phyloP scores from a whole-genome alignment of 2,797 vertebrate genomes.

The Pelochelys cantorii region DNA sequence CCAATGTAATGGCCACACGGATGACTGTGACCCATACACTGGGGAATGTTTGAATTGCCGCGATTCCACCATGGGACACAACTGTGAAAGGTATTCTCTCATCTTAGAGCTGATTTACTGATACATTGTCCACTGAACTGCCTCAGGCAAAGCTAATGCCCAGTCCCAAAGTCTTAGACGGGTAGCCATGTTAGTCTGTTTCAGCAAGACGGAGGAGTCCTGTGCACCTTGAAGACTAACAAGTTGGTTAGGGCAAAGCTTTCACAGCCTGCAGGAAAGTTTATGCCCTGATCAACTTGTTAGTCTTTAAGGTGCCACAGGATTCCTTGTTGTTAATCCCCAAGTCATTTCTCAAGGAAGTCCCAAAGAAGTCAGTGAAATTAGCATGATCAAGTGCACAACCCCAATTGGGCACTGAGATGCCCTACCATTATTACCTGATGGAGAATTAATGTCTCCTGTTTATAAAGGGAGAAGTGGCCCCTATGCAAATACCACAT shows the following conservation, averaged over 20 bases:
- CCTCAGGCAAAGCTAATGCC: background rate
- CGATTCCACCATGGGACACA: constrained; percentile 88
- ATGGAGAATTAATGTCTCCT: background rate
- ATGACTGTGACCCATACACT: constrained; percentile 85
- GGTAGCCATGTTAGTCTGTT: too few relatives aligned
- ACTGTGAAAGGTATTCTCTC: constrained; percentile 89
- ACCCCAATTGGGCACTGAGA: background rate
- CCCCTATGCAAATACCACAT: background rate
- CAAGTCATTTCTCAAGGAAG: background rate
- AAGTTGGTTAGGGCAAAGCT: too few relatives aligned
- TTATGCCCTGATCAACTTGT: too few relatives aligned
- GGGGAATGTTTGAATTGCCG: constrained; percentile 90
- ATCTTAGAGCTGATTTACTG: background rate
- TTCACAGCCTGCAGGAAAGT: too few relatives aligned
- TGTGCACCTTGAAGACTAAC: too few relatives aligned
- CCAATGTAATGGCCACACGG: constrained; percentile 91
- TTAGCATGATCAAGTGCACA: background rate
- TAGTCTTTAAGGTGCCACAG: too few relatives aligned
- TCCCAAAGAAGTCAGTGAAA: background rate
- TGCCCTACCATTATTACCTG: background rate
- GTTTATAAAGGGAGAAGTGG: background rate
- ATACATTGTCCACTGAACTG: background rate
- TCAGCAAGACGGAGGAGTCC: too few relatives aligned
- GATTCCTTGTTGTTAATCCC: background rate
- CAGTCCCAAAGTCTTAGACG: background rate